phyloP scores from a whole-genome alignment of 2,797 vertebrate species.

The Acanthis flammea region DNA sequence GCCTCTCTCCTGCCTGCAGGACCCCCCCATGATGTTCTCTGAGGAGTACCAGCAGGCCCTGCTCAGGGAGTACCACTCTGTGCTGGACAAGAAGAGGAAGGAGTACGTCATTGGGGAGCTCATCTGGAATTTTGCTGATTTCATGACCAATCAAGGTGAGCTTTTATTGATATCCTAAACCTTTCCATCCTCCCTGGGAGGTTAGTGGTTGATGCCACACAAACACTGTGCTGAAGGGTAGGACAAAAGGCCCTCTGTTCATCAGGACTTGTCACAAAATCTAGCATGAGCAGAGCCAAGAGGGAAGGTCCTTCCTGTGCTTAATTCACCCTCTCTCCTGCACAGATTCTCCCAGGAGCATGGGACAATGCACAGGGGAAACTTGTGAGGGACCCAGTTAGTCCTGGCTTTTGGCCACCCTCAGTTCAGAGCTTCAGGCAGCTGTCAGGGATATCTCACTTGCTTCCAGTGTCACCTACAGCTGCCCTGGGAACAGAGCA shows the following conservation, averaged over 20 bases:
- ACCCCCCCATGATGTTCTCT: conserved; percentile 92
- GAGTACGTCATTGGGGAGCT: conserved; percentile 91
- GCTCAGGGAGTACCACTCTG: conserved; percentile 83
- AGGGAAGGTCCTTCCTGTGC: background rate
- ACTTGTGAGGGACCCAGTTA: background rate
- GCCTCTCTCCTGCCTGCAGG: conserved; percentile 74
- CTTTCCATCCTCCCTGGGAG: background rate
- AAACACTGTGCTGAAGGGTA: background rate
- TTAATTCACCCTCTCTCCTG: background rate
- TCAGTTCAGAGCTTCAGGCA: background rate
- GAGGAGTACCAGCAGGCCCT: conserved; percentile 91
- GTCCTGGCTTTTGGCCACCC: background rate
- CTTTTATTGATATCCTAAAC: background rate
- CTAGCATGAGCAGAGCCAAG: background rate
- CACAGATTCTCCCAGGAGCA: background rate
- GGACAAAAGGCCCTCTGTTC: background rate
- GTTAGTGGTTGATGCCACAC: background rate
- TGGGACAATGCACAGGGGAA: background rate
- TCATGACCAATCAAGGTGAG: conserved; percentile 92
- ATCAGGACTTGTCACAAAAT: background rate
- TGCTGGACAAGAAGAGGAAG: conserved; percentile 90
- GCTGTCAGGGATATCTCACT: background rate
- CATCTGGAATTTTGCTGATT: conserved; percentile 98
- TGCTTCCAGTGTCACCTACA: background rate
- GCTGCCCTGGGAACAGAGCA: background rate